phyloP scores from a whole-genome alignment of 2,113 vertebrate species.

The Dromiciops gliroides region DNA sequence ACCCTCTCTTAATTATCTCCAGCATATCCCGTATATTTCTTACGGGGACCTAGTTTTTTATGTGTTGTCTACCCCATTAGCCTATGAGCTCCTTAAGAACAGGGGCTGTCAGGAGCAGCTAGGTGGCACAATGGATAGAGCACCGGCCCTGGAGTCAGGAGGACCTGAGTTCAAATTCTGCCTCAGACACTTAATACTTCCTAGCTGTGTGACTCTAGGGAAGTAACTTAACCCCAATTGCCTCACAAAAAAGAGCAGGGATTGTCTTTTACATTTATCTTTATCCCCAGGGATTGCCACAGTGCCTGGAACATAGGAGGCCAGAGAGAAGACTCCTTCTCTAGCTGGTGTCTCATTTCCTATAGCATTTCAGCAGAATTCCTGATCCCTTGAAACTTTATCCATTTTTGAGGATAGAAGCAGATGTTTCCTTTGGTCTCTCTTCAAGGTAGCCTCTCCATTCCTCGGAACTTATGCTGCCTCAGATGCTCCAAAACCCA shows the following conservation, averaged over 20 bases:
- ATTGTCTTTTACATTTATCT: background rate
- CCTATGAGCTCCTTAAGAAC: background rate
- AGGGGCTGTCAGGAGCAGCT: too few species aligned
- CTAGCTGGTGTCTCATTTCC: background rate
- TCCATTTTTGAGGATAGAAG: background rate
- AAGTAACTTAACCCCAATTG: too few species aligned
- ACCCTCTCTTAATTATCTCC: background rate
- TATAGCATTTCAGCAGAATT: background rate
- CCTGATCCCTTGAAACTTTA: background rate
- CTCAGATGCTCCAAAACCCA: constrained; percentile 40
- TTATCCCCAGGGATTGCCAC: background rate
- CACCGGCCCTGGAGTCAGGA: too few species aligned
- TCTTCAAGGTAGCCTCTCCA: background rate
- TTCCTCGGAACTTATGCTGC: constrained; percentile 10
- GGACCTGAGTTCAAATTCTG: too few species aligned
- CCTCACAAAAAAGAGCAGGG: too few species aligned
- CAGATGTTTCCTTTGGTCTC: background rate
- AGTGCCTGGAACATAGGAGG: background rate
- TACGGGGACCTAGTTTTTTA: background rate
- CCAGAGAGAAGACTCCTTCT: background rate
- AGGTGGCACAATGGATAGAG: too few species aligned
- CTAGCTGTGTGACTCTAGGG: too few species aligned
- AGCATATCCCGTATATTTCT: background rate
- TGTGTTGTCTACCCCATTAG: background rate
- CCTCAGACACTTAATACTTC: too few species aligned